Conservation (phyloP, 1,140 invertebrate species). For the Eciton burchellii region DNA sequence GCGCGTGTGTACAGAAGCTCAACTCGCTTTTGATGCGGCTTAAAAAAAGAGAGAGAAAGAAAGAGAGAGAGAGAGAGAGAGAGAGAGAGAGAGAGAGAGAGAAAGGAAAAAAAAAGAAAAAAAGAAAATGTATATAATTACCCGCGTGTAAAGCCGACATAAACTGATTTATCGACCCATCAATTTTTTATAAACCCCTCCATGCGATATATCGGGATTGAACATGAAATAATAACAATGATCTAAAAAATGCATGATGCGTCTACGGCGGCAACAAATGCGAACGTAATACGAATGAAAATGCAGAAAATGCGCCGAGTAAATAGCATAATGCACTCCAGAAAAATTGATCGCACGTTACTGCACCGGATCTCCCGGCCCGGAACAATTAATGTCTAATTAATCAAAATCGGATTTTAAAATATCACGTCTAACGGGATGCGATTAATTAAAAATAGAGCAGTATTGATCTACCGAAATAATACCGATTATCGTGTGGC, state of each 20-base stretch:
- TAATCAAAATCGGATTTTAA: background rate
- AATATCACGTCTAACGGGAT: background rate
- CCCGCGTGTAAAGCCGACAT: background rate
- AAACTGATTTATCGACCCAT: conserved; percentile 44
- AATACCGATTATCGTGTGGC: background rate
- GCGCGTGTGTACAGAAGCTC: background rate
- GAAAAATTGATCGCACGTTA: too few species aligned
- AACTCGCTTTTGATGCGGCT: conserved; percentile 50
- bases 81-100: too few species aligned
- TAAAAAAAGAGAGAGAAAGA: too few species aligned
- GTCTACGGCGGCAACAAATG: background rate
- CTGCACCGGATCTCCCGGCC: background rate
- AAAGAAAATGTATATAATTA: too few species aligned
- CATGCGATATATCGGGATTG: conserved; percentile 13
- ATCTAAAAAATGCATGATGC: background rate
- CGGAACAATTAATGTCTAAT: background rate
- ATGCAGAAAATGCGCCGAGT: background rate
- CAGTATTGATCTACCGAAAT: background rate
- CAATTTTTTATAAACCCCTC: conserved; percentile 47
- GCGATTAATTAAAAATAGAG: background rate
- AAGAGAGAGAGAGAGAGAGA: too few species aligned
- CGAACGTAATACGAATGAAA: background rate
- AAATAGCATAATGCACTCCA: background rate
- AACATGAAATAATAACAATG: conserved; percentile 13
- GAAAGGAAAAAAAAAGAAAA: too few species aligned